Evolutionary conservation across 1,140 invertebrate species (phyloP), one percentile per base, ranked within the genome.

Genomic region (Zaprionus davidi): DNA sequence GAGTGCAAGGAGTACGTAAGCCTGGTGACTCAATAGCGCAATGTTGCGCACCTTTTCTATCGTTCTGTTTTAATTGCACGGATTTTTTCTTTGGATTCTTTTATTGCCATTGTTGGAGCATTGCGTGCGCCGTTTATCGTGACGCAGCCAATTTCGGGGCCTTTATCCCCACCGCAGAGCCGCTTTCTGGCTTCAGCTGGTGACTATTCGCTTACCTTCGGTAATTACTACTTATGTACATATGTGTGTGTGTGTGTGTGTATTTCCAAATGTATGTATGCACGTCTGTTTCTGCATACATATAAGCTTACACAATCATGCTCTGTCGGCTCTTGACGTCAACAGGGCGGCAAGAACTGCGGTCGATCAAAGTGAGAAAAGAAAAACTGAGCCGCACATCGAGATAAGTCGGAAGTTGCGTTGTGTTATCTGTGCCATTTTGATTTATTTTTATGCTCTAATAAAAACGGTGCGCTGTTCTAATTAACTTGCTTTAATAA

Each of bases 111-210:
- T 44, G 26, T 71, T 57, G 55, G 44, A 79, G 59, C 68, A 58
- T 88, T 87, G 84, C 84, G 84, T 87, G 84, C 72, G 71, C 71
- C 74, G 53, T 46, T 85, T 84, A 70, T 85, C 78, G 83, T 87
- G 83, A 87, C 84, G 85, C 83, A 76, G 78, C 62, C 68, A 87
- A 63, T 81, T 81, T 88, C 81, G 83, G 71, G 83, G 80, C 58
- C 74, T 66, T 59, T 72, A 6, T 7, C 6, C 41, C 41, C 28
- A 64, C 53, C 55, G 46, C 22, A 28, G 36, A 57, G 62, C 17
- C 36, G 31, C 24, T 41, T 60, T 62, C 71, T 72, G 65, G 55
- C 49, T 64, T 56, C 41, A 57, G 51, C 17, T 58, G 53, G 20
- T 49, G 26, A 15, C 69, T 71, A 70, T 84, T 88, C 80, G 84